These are phyloP conservation scores for Poecile montanus DNA, from an alignment of 2,797 vertebrate genomes.

Conservation along the genomic window DNA sequence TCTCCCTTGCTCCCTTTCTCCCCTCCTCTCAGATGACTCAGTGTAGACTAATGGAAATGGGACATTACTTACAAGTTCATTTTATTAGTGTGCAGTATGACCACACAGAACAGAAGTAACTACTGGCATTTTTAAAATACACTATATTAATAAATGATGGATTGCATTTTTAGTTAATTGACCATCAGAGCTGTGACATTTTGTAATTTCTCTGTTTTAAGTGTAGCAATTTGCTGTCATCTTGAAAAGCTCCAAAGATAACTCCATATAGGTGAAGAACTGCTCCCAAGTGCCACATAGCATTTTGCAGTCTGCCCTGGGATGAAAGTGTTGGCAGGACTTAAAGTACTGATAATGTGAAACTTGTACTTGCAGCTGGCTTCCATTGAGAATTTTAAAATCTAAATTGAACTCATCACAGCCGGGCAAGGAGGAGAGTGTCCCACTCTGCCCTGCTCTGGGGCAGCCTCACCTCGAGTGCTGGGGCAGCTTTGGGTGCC, in stretches of 20 bases:
- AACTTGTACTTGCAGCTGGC: neutral
- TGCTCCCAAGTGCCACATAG: neutral
- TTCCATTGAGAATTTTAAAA: neutral
- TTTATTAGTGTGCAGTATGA: neutral
- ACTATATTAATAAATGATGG: neutral
- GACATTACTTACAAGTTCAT: neutral
- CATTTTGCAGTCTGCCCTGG: neutral
- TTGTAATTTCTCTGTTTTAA: neutral
- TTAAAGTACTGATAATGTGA: neutral
- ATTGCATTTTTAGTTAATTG: neutral
- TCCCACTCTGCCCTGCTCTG: fast-evolving
- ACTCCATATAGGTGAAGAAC: neutral
- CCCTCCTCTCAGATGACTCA: neutral
- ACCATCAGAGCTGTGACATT: neutral
- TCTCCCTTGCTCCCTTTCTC: neutral
- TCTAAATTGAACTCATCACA: neutral
- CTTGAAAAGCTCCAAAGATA: neutral
- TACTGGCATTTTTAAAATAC: neutral
- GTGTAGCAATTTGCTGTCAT: neutral
- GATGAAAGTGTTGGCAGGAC: neutral
- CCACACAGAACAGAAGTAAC: neutral
- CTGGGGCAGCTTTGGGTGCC: neutral
- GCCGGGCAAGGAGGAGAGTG: fast-evolving
- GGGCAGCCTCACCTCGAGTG: fast-evolving
- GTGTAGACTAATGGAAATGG: neutral